Evolutionary conservation across 2,113 vertebrate species (phyloP), one percentile per base, ranked within the genome.

Genomic region (Sterna hirundo): DNA sequence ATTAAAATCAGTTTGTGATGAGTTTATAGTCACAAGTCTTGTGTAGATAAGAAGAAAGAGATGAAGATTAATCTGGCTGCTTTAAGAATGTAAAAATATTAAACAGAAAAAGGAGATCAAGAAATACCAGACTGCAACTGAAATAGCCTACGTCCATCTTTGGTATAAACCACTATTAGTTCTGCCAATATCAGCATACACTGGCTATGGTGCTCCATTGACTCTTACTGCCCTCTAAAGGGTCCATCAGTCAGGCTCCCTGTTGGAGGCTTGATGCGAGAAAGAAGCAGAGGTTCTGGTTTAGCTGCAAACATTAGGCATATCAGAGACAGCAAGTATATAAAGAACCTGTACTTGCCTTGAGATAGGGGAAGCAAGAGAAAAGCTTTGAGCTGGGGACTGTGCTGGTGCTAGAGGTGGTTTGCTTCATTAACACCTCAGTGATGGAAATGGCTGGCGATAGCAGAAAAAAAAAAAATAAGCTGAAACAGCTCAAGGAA

Each of bases 371-470:
- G 21, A 84, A 95, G 88, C 3, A 57, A 22, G 11, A 87, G 32
- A 66, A 79, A 88, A 85, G 25, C 34, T 94, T 81, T 74, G 55
- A 91, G 60, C 13, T 91, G 42, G 27, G 27, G 23, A 38, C 42
- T 42, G 25, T 46, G 51, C 32, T 88, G 30, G 13, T 55, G 15
- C 57, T 44, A 65, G 68, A 87, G 72, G 79, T 94, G 54, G 68
- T 83, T 90, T 93, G 88, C 58, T 96, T 97, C 93, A 83, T 97
- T 97, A 98, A 87, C 61, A 38, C 90, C 83, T 83, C 94, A 72
- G 8, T 94, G 90, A 96, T 38, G 57, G 84, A 92, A 95, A 96
- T 51, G 42, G 72, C 86, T 13, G 72, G 46, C 12, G n/a, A 98
- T 54, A 92, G 84, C 27, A 93, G 55, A 36, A 61, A 93, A 87